Evolutionary conservation across 2,888 invertebrate genomes (phyloP), one percentile per base, ranked within the genome.

Genomic region (Pachycephus smyrnensis): DNA sequence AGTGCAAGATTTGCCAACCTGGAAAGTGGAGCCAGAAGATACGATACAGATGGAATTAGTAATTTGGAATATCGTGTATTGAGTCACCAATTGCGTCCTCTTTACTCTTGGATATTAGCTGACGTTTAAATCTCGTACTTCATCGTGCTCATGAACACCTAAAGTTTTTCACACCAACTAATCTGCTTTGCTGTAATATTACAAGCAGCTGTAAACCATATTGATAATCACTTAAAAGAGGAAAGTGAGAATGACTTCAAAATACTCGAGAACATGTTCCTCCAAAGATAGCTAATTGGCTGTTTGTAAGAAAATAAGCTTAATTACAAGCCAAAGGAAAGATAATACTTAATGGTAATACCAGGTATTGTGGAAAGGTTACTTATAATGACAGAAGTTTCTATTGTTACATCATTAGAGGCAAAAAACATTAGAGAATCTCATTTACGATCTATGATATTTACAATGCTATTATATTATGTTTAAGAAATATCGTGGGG

Each of bases 61-160:
- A 90, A 89, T 86, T 84, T 91, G 4, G 87, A 90, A 79, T 91
- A 91, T 75, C 88, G 86, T 86, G 90, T 91, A 36, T 77, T 91
- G 68, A 89, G 89, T 85, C 89, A 89, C 81, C 86, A 91, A 77
- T 77, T 90, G 33, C 87, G 87, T 82, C 89, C 91, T 33, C 82
- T 91, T 11, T 91, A 91, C 76, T 90, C 90, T n/a, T 91, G 91
- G 91, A 89, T 91, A 83, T 82, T 91, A 79, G 90, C 87, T 23
- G 88, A 90, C 75, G 86, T 91, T 80, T 91, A 85, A 55, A 23
- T 55, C 55, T 55, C 2, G 1, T 35, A 35, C 9, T 35, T 2
- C 23, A 9, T 55, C 9, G 9, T 55, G 23, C 9, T 55, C 23
- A 6, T 55, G 6, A 55, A 23, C 1, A 23, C 2, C 55, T 23